phyloP scores from a whole-genome alignment of 2,113 vertebrate genomes.

The Limanda limanda region DNA sequence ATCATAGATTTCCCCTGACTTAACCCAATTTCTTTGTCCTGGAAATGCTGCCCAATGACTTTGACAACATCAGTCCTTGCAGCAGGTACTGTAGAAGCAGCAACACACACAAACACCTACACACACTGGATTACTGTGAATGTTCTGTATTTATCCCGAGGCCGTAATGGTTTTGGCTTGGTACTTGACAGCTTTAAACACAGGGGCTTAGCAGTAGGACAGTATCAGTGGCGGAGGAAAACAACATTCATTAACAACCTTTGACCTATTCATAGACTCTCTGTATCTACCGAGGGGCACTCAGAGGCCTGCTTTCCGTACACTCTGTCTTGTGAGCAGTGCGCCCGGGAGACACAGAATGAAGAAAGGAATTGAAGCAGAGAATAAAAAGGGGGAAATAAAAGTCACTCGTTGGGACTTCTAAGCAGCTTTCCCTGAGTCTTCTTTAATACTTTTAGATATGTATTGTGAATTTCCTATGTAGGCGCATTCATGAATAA shows the following conservation, averaged over 20 bases:
- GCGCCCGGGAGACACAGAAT: neutral
- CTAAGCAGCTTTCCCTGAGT: too few species aligned
- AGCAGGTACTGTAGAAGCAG: conserved; percentile 22
- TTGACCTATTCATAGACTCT: conserved; percentile 56
- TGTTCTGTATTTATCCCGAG: conserved; percentile 55
- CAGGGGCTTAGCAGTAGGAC: conserved; percentile 58
- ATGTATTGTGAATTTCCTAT: conserved; percentile 3
- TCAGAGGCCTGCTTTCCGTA: conserved; percentile 1
- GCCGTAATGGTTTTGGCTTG: conserved; percentile 57
- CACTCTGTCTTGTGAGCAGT: conserved; percentile 39
- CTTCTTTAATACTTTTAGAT: neutral
- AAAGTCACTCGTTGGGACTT: neutral
- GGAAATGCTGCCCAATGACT: conserved; percentile 53
- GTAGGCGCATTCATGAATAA: neutral
- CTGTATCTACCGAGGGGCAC: conserved; percentile 32
- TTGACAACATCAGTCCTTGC: conserved; percentile 38
- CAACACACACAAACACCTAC: conserved; percentile 4
- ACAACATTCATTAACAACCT: conserved; percentile 69
- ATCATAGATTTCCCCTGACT: conserved; percentile 42
- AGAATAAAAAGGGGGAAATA: neutral
- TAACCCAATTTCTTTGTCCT: conserved; percentile 58
- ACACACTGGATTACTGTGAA: conserved; percentile 29
- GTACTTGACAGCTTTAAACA: conserved; percentile 67
- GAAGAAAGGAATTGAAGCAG: neutral
- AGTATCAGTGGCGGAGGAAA: conserved; percentile 56